Conservation (phyloP, 2,888 invertebrate genomes). For the Erebia aethiops region DNA sequence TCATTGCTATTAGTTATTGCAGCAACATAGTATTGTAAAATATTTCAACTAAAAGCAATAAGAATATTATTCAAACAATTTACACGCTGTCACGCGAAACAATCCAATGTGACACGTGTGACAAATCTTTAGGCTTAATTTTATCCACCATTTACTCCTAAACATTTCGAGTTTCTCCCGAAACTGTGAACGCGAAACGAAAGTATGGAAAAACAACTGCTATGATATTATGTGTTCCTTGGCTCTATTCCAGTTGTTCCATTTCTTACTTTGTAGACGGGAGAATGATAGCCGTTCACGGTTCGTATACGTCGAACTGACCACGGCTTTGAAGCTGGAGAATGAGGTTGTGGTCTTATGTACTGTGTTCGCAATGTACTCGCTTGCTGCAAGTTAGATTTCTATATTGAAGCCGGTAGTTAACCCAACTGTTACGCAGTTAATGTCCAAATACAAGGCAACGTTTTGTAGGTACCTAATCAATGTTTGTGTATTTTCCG, state of each 20-base stretch:
- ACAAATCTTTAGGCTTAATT: slow-evolving; percentile 66
- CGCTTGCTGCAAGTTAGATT: slow-evolving; percentile 66
- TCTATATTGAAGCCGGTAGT: slow-evolving; percentile 69
- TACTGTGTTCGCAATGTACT: slow-evolving; percentile 51
- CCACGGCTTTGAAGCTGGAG: slow-evolving; percentile 71
- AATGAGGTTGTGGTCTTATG: slow-evolving; percentile 67
- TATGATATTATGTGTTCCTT: slow-evolving; percentile 50
- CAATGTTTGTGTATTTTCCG: slow-evolving; percentile 15
- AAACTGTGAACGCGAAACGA: slow-evolving; percentile 53
- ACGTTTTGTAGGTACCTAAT: slow-evolving; percentile 22
- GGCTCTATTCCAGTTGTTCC: slow-evolving; percentile 72
- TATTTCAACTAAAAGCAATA: slow-evolving; percentile 20
- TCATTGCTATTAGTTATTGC: background rate
- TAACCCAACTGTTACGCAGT: slow-evolving; percentile 57
- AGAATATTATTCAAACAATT: slow-evolving; percentile 52
- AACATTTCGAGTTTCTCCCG: slow-evolving; percentile 54
- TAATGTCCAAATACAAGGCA: slow-evolving; percentile 26
- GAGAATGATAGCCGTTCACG: slow-evolving; percentile 74
- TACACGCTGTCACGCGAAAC: slow-evolving; percentile 68
- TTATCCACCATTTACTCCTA: slow-evolving; percentile 61
- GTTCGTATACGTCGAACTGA: slow-evolving; percentile 71
- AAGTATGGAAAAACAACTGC: slow-evolving; percentile 55
- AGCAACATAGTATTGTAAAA: slow-evolving; percentile 22
- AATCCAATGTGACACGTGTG: slow-evolving; percentile 66
- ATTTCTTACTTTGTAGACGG: slow-evolving; percentile 68